A percentile compares a stretch with the other conserved stretches of the same genome.
These are phyloP conservation scores for Epinephelus fuscoguttatus DNA, from an alignment of 2,113 vertebrate genomes.

Conservation along the genomic window DNA sequence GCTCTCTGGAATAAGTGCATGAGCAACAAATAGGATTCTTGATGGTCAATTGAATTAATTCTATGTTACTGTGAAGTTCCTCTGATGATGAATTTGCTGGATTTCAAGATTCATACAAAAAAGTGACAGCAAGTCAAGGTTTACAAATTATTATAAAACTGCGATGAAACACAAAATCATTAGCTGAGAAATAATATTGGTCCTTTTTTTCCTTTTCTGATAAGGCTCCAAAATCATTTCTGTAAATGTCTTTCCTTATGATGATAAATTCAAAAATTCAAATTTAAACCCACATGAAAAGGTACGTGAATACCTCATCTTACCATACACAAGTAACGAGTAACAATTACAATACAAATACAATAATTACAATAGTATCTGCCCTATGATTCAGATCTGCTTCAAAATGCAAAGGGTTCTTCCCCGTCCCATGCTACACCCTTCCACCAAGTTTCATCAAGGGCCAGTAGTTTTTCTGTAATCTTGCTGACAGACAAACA, in stretches of 20 bases:
- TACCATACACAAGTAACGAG: neutral
- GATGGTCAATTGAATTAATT: neutral
- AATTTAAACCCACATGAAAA: neutral
- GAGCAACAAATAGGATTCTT: neutral
- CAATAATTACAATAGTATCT: no score
- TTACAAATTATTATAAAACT: no score
- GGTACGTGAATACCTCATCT: neutral
- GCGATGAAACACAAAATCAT: neutral
- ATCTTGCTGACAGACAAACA: no score
- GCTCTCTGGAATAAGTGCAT: neutral
- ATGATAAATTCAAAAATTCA: neutral
- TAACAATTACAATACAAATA: neutral
- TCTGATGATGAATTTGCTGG: neutral
- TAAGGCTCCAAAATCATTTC: neutral
- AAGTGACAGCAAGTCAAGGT: no score
- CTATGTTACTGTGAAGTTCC: neutral
- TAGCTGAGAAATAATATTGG: neutral
- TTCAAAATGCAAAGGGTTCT: no score
- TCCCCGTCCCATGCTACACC: no score
- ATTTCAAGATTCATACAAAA: no score
- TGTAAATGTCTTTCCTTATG: neutral
- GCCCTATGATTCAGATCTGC: no score
- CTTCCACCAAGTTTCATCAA: no score
- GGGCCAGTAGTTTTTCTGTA: no score
- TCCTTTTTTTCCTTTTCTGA: neutral